phyloP scores from a whole-genome alignment of 2,888 invertebrate species.

The Ramazzottius varieornatus region DNA sequence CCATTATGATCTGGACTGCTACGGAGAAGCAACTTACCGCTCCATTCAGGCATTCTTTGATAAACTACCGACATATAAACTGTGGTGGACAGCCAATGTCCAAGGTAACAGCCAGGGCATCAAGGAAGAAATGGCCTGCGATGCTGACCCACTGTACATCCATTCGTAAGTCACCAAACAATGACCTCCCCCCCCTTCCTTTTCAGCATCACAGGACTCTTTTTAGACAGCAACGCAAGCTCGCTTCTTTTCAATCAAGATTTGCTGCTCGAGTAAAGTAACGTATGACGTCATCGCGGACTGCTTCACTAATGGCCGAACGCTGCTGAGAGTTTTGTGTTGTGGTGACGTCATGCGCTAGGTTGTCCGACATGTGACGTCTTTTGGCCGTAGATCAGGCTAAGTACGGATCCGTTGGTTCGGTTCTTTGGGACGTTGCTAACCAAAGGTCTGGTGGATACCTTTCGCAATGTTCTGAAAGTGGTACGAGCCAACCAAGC shows the following conservation, averaged over 20 bases:
- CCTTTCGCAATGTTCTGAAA: not conserved
- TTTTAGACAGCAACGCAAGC: too few species aligned
- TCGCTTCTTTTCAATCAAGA: too few species aligned
- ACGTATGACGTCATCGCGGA: too few species aligned
- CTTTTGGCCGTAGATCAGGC: too few species aligned
- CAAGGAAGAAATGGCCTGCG: not conserved
- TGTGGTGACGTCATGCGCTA: too few species aligned
- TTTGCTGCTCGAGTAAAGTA: too few species aligned
- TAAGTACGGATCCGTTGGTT: not conserved
- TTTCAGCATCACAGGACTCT: too few species aligned
- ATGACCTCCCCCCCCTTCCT: too few species aligned
- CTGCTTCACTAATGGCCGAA: too few species aligned
- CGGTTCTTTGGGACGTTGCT: not conserved
- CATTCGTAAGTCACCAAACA: too few species aligned
- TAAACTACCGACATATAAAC: not conserved
- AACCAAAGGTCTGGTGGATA: not conserved
- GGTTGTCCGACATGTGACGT: too few species aligned
- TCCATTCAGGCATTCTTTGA: not conserved
- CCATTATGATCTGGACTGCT: not conserved
- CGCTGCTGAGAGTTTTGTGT: too few species aligned
- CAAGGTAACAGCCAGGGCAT: not conserved
- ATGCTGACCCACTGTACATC: not conserved
- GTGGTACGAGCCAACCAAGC: not conserved
- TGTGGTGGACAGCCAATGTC: not conserved
- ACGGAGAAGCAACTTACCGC: not conserved